Percentiles rank a stretch among this genome's conserved stretches.
These are phyloP conservation scores for Trichosurus vulpecula DNA, from an alignment of 2,797 vertebrate genomes.

Conservation along the genomic window DNA sequence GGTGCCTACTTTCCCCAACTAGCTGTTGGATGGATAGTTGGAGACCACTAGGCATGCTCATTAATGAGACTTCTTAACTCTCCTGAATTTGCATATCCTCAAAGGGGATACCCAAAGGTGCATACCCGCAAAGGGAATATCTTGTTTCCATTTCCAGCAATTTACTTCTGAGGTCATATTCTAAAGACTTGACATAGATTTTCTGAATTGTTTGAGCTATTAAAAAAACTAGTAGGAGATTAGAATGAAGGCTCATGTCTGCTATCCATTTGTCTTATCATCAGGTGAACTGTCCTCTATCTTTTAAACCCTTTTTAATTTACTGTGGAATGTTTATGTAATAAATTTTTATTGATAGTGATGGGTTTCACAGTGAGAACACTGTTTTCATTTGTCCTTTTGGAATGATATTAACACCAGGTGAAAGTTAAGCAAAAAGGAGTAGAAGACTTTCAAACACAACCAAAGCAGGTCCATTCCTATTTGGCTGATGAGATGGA, in stretches of 20 bases:
- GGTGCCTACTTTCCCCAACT: neutral
- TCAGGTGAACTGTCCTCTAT: constrained; percentile 62
- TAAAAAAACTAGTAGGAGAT: constrained; percentile 76
- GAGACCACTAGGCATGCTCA: neutral
- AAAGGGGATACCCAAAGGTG: too few relatives aligned
- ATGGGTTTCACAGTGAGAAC: constrained; percentile 38
- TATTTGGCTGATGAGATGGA: neutral
- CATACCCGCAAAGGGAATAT: too few relatives aligned
- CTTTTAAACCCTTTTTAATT: constrained; percentile 53
- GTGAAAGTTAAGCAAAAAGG: neutral
- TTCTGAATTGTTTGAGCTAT: constrained; percentile 66
- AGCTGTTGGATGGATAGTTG: neutral
- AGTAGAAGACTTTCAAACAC: neutral
- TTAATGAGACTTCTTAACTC: constrained; percentile 21
- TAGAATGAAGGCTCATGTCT: constrained; percentile 58
- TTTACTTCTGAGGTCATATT: constrained; percentile 55
- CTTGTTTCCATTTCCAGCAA: constrained; percentile 54
- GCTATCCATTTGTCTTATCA: constrained; percentile 61
- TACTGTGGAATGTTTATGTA: constrained; percentile 29
- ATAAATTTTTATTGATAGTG: constrained; percentile 28
- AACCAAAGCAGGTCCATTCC: neutral
- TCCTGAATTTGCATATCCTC: constrained; percentile 42
- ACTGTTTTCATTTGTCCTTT: neutral
- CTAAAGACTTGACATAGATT: constrained; percentile 49
- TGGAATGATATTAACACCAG: neutral